Percentiles rank a stretch among this genome's conserved stretches.
Evolutionary conservation across 2,888 invertebrate species (phyloP).

Genomic region (Coenonympha glycerion): DNA sequence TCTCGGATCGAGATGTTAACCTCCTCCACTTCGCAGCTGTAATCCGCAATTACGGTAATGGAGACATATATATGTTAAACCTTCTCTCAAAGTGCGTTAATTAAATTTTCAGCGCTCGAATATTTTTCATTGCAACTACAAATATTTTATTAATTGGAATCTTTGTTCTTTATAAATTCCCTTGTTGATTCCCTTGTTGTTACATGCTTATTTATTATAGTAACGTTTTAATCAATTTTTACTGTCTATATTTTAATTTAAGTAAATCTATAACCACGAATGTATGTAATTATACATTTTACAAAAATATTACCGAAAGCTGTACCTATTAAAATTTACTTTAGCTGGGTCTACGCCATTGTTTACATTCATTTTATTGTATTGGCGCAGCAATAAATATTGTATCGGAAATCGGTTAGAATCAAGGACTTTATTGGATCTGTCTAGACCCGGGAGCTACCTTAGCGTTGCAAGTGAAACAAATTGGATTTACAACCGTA

Average conservation of each 20-base stretch:
- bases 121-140: neutral
- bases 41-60: conserved; percentile 6
- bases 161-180: too few species aligned
- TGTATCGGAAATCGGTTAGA: conserved; percentile 12
- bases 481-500: conserved; percentile 13
- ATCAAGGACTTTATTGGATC: conserved; percentile 14
- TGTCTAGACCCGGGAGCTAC: conserved; percentile 15
- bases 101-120: neutral
- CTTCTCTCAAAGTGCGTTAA: conserved; percentile 1
- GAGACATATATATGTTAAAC: conserved; percentile 5
- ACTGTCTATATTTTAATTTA: too few species aligned
- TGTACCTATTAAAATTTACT: too few species aligned
- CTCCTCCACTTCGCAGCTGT: neutral
- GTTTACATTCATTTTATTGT: conserved; percentile 4
- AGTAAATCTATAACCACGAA: too few species aligned
- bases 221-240: too few species aligned
- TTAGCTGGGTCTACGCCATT: neutral
- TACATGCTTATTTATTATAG: too few species aligned
- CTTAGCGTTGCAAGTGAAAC: conserved; percentile 11
- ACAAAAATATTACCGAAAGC: too few species aligned
- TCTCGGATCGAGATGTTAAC: neutral
- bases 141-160: neutral
- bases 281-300: too few species aligned
- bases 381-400: conserved; percentile 6
- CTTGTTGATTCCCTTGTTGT: too few species aligned